Percentiles rank a stretch among this genome's conserved stretches.
Conservation (phyloP, 2,888 invertebrate genomes). For the Ophion costatus region DNA sequence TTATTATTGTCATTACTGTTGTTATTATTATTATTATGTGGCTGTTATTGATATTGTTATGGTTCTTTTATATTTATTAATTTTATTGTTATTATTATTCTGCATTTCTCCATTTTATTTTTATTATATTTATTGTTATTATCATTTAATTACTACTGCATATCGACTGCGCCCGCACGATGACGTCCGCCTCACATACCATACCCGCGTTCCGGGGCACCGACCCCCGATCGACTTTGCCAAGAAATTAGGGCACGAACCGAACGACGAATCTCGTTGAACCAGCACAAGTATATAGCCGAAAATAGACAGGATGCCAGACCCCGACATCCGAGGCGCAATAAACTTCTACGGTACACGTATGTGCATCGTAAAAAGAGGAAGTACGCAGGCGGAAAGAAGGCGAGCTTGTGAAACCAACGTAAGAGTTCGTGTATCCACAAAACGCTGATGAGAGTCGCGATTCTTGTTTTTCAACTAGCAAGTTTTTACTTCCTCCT, state of each 20-base stretch:
- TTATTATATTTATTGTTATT: too few species aligned
- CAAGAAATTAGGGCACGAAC: conserved; percentile 43
- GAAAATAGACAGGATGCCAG: conserved; percentile 50
- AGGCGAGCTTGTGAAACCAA: background rate
- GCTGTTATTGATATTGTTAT: too few species aligned
- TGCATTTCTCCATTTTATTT: too few species aligned
- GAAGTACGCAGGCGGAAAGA: background rate
- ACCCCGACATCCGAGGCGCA: conserved; percentile 10
- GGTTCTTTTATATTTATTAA: background rate
- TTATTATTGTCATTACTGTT: too few species aligned
- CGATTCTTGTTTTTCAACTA: background rate
- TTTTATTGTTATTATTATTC: background rate
- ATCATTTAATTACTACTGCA: background rate
- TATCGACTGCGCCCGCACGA: background rate
- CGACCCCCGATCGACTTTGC: conserved; percentile 29
- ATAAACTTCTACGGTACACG: background rate
- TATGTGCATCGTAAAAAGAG: background rate
- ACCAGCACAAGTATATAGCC: conserved; percentile 30
- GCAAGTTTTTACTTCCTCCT: background rate
- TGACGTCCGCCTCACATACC: background rate
- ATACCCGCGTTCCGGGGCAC: background rate
- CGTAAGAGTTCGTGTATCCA: background rate
- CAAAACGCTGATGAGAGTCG: background rate
- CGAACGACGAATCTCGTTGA: conserved; percentile 12
- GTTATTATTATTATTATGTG: too few species aligned